These are phyloP conservation scores for Haliclona indistincta DNA, from an alignment of 37 sponge, comb jelly and placozoan genomes.

Conservation along the genomic window DNA sequence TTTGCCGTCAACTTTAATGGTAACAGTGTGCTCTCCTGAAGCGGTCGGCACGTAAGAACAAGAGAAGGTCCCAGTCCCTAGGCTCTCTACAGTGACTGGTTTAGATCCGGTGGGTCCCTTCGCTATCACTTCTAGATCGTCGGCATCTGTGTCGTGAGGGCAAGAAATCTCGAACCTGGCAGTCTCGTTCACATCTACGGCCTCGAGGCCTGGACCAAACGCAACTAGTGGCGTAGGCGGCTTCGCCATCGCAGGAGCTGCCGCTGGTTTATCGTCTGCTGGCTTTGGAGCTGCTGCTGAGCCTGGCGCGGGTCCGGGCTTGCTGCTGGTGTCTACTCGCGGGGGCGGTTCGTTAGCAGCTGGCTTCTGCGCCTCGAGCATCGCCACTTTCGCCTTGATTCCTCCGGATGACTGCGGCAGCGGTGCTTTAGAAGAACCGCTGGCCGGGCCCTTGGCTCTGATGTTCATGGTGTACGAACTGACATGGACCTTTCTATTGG, in stretches of 20 bases:
- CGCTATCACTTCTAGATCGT: constrained; percentile 64
- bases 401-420: too few relatives aligned
- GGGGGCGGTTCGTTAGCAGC: constrained; percentile 6
- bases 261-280: not conserved
- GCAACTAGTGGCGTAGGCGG: constrained; percentile 30
- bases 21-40: constrained; percentile 78
- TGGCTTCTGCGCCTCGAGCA: constrained; percentile 25
- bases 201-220: constrained; percentile 77
- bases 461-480: constrained; percentile 72
- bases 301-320: not conserved
- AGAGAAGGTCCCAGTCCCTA: constrained; percentile 81
- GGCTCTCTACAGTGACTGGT: constrained; percentile 54
- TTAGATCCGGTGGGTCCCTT: constrained; percentile 75
- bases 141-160: constrained; percentile 33
- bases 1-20: constrained; percentile 68
- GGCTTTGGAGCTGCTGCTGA: not conserved
- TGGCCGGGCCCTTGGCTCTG: too few relatives aligned
- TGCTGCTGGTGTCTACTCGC: not conserved
- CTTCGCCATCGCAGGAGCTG: not conserved
- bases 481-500: constrained; percentile 70
- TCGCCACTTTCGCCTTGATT: not conserved
- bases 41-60: constrained; percentile 67
- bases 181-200: constrained; percentile 68
- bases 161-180: constrained; percentile 78
- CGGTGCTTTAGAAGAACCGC: too few relatives aligned